These are phyloP conservation scores for Sesia apiformis DNA, from an alignment of 2,888 invertebrate species.

Conservation along the genomic window DNA sequence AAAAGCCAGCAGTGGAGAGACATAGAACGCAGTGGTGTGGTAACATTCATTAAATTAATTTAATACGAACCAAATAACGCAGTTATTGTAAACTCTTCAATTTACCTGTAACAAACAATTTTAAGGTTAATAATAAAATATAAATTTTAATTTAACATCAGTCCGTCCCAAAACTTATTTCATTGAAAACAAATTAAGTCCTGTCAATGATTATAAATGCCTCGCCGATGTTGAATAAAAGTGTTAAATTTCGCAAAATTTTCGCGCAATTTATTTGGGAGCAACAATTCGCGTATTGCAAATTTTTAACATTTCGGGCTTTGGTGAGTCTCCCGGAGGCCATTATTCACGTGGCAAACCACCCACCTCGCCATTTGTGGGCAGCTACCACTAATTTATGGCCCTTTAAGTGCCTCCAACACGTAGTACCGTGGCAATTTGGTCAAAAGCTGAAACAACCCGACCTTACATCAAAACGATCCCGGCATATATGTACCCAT, in stretches of 20 bases:
- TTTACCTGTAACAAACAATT: too few species aligned
- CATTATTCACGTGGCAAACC: slow-evolving; percentile 61
- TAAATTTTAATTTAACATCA: too few species aligned
- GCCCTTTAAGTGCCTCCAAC: slow-evolving; percentile 61
- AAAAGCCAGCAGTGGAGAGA: too few species aligned
- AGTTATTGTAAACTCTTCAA: too few species aligned
- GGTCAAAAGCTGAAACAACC: slow-evolving; percentile 37
- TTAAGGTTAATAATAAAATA: too few species aligned
- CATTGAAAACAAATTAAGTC: too few species aligned
- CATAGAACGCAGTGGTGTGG: too few species aligned
- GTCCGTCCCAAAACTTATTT: too few species aligned
- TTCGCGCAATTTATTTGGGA: slow-evolving; percentile 9
- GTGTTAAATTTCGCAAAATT: not conserved
- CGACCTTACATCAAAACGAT: slow-evolving; percentile 4
- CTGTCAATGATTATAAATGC: too few species aligned
- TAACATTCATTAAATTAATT: too few species aligned
- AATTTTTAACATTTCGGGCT: slow-evolving; percentile 6
- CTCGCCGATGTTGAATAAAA: not conserved
- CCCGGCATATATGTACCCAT: not conserved
- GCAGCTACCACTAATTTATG: slow-evolving; percentile 64
- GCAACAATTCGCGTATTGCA: not conserved
- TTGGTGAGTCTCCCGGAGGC: slow-evolving; percentile 35
- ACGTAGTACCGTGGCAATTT: slow-evolving; percentile 40
- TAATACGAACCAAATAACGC: too few species aligned
- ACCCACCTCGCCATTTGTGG: slow-evolving; percentile 64